A percentile compares a stretch with the other conserved stretches of the same genome.
Conservation (phyloP, 2,797 vertebrate species). For the Hylomyscus alleni region DNA sequence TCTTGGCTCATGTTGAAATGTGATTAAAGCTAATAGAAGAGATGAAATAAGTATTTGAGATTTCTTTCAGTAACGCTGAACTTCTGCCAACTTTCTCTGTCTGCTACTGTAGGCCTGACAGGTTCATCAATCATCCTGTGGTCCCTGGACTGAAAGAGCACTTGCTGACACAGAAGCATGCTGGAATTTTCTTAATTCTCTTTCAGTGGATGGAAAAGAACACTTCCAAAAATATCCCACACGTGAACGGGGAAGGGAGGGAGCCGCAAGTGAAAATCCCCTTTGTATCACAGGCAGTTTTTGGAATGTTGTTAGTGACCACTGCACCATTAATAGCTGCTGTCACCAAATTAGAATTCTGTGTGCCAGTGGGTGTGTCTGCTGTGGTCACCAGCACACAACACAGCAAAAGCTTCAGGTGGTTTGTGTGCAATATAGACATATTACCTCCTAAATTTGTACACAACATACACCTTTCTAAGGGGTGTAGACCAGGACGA, state of each 20-base stretch:
- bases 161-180: constrained; percentile 85
- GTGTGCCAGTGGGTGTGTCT: constrained; percentile 7
- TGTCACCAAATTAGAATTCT: constrained; percentile 17
- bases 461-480: not conserved
- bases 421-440: constrained; percentile 61
- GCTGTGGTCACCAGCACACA: not conserved
- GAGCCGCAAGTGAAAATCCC: constrained; percentile 72
- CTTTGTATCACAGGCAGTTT: constrained; percentile 79
- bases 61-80: constrained; percentile 91
- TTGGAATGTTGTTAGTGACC: constrained; percentile 72
- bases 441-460: constrained; percentile 51
- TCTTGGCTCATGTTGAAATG: constrained; percentile 92
- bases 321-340: not conserved
- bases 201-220: constrained; percentile 83
- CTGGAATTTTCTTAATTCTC: constrained; percentile 89
- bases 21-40: constrained; percentile 91
- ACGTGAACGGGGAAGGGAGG: constrained; percentile 75
- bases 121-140: constrained; percentile 89
- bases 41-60: constrained; percentile 93
- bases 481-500: not conserved
- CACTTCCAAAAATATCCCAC: constrained; percentile 83
- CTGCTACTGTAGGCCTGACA: constrained; percentile 87
- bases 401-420: not conserved
- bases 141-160: constrained; percentile 87
- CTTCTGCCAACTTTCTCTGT: constrained; percentile 89